Evolutionary conservation across 2,113 vertebrate genomes (phyloP).

Genomic region (Cygnus buccinator): DNA sequence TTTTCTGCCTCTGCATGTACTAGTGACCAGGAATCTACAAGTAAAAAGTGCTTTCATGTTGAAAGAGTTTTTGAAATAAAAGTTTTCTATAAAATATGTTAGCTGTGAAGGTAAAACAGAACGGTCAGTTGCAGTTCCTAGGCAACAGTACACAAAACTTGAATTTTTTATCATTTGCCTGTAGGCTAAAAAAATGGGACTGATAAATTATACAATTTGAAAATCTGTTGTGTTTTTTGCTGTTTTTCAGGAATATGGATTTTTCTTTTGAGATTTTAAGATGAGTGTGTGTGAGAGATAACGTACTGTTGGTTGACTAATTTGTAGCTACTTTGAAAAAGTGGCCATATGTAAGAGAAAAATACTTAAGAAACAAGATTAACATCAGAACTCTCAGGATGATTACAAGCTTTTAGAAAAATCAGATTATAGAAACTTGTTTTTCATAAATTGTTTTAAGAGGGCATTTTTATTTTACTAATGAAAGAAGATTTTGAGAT

Average conservation of each 20-base stretch:
- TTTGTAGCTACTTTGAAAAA: not conserved
- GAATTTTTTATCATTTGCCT: conserved; percentile 1
- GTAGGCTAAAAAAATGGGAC: not conserved
- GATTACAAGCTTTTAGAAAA: not conserved
- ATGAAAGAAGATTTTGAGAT: not conserved
- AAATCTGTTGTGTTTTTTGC: not conserved
- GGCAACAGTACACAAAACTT: not conserved
- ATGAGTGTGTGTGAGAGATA: not conserved
- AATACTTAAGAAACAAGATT: not conserved
- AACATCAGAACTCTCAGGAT: not conserved
- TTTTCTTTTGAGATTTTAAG: not conserved
- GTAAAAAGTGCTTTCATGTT: not conserved
- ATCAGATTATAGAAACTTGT: not conserved
- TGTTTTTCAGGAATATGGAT: not conserved
- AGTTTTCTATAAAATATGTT: not conserved
- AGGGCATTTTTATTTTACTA: not conserved
- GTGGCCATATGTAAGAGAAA: not conserved
- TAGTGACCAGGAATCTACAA: not conserved
- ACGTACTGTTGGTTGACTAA: not conserved
- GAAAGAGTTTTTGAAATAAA: not conserved
- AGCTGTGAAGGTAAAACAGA: not conserved
- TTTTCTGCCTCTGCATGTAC: not conserved
- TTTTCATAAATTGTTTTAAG: not conserved
- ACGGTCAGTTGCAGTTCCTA: not conserved
- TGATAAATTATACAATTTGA: not conserved